A percentile compares a stretch with the other conserved stretches of the same genome.
phyloP scores from a whole-genome alignment of 2,113 vertebrate genomes.

The Strix uralensis region DNA sequence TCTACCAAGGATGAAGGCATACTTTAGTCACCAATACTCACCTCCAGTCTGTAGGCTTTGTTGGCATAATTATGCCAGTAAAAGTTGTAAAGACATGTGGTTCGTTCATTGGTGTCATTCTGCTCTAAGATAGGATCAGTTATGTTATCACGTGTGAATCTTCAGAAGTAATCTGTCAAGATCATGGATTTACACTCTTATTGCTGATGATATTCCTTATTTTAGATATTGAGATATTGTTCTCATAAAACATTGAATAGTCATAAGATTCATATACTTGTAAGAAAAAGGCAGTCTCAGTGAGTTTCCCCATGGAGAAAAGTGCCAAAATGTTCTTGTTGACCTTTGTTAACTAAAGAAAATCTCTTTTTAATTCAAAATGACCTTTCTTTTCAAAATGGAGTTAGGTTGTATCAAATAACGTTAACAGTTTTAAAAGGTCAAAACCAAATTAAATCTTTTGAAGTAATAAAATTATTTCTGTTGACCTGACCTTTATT shows the following conservation, averaged over 20 bases:
- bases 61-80: not conserved
- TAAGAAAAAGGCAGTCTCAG: not conserved
- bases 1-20: not conserved
- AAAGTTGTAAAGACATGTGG: not conserved
- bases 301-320: not conserved
- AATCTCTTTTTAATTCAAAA: not conserved
- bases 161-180: not conserved
- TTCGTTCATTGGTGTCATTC: not conserved
- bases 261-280: not conserved
- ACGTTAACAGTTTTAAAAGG: conserved; percentile 7
- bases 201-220: not conserved
- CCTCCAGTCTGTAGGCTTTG: not conserved
- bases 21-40: not conserved
- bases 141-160: not conserved
- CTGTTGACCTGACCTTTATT: not conserved
- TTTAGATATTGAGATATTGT: not conserved
- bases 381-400: conserved; percentile 2
- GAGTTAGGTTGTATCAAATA: not conserved
- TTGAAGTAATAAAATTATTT: conserved; percentile 2
- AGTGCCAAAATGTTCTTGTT: not conserved
- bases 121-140: not conserved
- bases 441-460: not conserved
- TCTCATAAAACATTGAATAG: not conserved
- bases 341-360: conserved; percentile 21
- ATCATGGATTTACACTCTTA: not conserved